These are phyloP conservation scores for Platycheirus albimanus DNA, from an alignment of 2,888 invertebrate genomes.

Conservation along the genomic window DNA sequence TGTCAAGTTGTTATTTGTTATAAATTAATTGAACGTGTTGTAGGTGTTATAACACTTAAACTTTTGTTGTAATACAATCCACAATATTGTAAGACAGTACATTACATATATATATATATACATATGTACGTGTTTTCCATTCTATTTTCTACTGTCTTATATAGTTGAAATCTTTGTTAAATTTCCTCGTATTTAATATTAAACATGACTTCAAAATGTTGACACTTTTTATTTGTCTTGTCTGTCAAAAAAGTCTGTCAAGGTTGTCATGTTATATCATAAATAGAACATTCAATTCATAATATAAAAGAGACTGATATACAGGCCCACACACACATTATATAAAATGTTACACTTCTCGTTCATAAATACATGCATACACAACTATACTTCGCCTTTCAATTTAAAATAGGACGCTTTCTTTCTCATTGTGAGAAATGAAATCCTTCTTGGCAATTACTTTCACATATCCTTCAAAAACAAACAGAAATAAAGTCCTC, in stretches of 20 bases:
- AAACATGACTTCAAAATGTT: background rate
- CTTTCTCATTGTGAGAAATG: constrained; percentile 34
- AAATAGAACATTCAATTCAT: constrained; percentile 32
- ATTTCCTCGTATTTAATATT: too few species aligned
- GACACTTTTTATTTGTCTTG: constrained; percentile 28
- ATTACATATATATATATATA: too few species aligned
- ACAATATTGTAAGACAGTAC: too few species aligned
- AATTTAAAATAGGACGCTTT: constrained; percentile 54
- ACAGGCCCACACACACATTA: too few species aligned
- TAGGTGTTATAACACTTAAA: too few species aligned
- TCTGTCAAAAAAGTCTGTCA: constrained; percentile 53
- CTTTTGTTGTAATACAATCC: too few species aligned
- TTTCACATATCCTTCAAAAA: constrained; percentile 55
- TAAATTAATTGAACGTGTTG: too few species aligned
- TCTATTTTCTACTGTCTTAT: too few species aligned
- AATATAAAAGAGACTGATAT: too few species aligned
- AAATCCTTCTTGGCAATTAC: constrained; percentile 57
- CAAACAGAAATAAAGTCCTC: constrained; percentile 28
- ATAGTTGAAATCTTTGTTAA: too few species aligned
- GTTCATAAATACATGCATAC: background rate
- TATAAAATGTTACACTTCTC: background rate
- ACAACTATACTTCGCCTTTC: constrained; percentile 43
- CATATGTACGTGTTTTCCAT: too few species aligned
- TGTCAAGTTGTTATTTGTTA: too few species aligned
- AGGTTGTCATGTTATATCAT: constrained; percentile 58